These are phyloP conservation scores for Myocastor coypus DNA, from an alignment of 2,113 vertebrate species.

Conservation along the genomic window DNA sequence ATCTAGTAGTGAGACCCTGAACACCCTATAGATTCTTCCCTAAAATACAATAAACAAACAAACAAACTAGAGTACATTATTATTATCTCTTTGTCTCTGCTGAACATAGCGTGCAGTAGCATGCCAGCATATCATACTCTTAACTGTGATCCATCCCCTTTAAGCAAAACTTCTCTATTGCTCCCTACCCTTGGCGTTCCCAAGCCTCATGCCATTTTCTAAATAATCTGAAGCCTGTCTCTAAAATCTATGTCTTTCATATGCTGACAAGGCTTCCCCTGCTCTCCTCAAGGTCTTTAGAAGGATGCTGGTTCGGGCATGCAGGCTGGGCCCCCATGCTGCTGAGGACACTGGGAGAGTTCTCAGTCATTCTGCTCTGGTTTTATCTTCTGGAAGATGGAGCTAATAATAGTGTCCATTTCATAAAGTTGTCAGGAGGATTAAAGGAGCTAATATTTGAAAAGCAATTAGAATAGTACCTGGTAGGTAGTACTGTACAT, in stretches of 20 bases:
- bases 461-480: background rate
- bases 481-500: background rate
- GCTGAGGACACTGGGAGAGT: background rate
- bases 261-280: background rate
- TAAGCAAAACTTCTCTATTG: fast-evolving
- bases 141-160: background rate
- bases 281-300: background rate
- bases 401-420: background rate
- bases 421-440: background rate
- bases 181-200: background rate
- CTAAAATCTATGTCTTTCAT: background rate
- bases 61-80: no score
- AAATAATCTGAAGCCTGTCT: background rate
- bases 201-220: background rate
- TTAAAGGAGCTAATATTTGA: constrained; percentile 27
- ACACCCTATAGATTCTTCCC: no score
- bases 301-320: background rate
- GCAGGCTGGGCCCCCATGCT: no score
- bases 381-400: background rate
- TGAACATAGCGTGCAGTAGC: background rate
- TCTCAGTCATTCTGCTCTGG: background rate
- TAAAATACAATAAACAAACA: no score
- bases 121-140: no score
- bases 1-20: no score
- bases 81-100: background rate